phyloP scores from a whole-genome alignment of 2,113 vertebrate species.

The Menidia beryllina region DNA sequence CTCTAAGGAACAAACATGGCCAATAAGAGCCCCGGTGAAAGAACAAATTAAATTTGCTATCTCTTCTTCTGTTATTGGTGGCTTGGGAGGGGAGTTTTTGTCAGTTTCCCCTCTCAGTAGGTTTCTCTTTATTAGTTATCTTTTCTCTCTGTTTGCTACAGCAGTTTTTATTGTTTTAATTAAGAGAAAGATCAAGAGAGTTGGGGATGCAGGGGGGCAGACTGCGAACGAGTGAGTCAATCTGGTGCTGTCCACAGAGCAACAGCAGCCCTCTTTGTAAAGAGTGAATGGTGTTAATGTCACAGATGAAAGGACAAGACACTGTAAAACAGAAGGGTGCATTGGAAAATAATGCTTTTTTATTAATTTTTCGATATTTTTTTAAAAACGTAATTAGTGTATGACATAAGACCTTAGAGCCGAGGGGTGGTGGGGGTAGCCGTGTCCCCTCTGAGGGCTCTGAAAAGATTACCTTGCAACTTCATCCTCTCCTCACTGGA shows the following conservation, averaged over 20 bases:
- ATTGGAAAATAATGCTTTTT: too few relatives aligned
- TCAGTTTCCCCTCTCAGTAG: too few relatives aligned
- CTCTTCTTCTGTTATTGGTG: too few relatives aligned
- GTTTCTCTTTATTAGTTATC: too few relatives aligned
- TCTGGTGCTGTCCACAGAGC: conserved; percentile 22
- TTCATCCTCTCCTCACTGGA: neutral
- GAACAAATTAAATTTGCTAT: too few relatives aligned
- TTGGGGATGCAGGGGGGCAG: conserved; percentile 6
- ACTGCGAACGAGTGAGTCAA: conserved; percentile 35
- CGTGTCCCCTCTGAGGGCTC: conserved; percentile 9
- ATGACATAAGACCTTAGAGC: neutral
- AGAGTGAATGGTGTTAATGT: conserved; percentile 9
- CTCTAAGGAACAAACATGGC: too few relatives aligned
- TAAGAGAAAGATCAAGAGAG: conserved; percentile 16
- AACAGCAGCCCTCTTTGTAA: conserved; percentile 2
- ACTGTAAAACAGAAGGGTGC: neutral
- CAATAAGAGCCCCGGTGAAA: too few relatives aligned
- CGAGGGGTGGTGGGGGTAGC: neutral
- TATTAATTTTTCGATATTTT: too few relatives aligned
- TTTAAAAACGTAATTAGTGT: conserved; percentile 11
- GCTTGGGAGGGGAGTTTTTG: too few relatives aligned
- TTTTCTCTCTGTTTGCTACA: conserved; percentile 43
- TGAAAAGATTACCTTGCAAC: conserved; percentile 19
- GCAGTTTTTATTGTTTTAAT: too few relatives aligned
- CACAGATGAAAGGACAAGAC: neutral